Conservation (phyloP, 2,888 invertebrate species). For the Plebejus anna region DNA sequence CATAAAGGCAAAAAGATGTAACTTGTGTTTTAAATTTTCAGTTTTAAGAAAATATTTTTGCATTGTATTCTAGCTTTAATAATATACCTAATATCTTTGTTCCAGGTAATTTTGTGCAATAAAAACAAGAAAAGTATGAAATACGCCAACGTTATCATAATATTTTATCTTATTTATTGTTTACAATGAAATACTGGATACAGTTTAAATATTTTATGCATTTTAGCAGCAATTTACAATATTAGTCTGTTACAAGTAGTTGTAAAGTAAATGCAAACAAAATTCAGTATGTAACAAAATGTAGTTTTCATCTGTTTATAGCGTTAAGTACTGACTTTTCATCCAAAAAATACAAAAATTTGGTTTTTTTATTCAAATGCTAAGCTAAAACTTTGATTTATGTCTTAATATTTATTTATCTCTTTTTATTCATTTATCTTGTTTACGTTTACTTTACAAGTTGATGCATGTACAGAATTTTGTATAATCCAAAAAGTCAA, state of each 20-base stretch:
- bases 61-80: not conserved
- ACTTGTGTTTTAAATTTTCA: no score
- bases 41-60: not conserved
- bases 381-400: no score
- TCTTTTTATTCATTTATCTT: not conserved
- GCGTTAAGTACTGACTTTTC: no score
- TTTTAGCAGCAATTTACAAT: not conserved
- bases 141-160: not conserved
- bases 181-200: not conserved
- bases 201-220: not conserved
- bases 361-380: no score
- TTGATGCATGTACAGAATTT: not conserved
- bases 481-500: constrained; percentile 5
- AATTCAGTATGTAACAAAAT: not conserved
- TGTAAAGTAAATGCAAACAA: not conserved
- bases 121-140: constrained; percentile 10
- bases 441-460: not conserved
- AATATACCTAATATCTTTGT: not conserved
- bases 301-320: no score
- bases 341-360: no score
- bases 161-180: constrained; percentile 12
- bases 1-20: no score
- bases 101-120: constrained; percentile 10
- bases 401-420: not conserved
- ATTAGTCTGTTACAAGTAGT: not conserved